Evolutionary conservation across 1,140 invertebrate genomes (phyloP), one percentile per base, ranked within the genome.

Genomic region (Gonatopus flavifemur): DNA sequence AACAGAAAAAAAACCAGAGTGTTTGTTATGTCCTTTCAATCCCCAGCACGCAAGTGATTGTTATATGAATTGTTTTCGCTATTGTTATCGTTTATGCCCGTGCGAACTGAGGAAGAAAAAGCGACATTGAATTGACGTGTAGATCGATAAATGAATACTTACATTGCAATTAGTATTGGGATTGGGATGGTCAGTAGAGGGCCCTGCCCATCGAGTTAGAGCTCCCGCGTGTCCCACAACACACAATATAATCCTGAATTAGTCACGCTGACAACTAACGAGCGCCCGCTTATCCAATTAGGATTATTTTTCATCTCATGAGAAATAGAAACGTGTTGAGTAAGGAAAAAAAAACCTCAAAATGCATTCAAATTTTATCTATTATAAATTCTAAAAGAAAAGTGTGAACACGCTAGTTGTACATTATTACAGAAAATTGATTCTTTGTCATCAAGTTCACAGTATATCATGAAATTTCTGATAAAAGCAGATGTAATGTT

Each of bases 81-180:
- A 60, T n/a, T n/a, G n/a, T n/a, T n/a, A n/a, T n/a, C n/a, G n/a
- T n/a, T n/a, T n/a, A n/a, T n/a, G n/a, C n/a, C n/a, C n/a, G n/a
- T n/a, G n/a, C n/a, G n/a, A n/a, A n/a, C n/a, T n/a, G 51, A 62
- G 55, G 52, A 65, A 51, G 31, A 24, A 63, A 57, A 70, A 67
- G 60, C 64, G 59, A 73, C 65, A 66, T 57, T 70, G 66, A 71
- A 64, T 53, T 62, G 61, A 66, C 32, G 32, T 60, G 59, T 72
- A 74, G 61, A 69, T 74, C 68, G 66, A 72, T 68, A 56, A 69
- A 68, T 73, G 57, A 67, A 73, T 74, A 74, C 73, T 76, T 74
- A 76, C 73, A 74, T 74, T 70, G 67, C 60, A 73, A 74, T 76
- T 74, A 74, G 73, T 76, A 76, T 74, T 70, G 68, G 73, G 70